Base-by-base conservation (phyloP, 2,888 invertebrate genomes). In the Pardosa pseudoannulata region DNA sequence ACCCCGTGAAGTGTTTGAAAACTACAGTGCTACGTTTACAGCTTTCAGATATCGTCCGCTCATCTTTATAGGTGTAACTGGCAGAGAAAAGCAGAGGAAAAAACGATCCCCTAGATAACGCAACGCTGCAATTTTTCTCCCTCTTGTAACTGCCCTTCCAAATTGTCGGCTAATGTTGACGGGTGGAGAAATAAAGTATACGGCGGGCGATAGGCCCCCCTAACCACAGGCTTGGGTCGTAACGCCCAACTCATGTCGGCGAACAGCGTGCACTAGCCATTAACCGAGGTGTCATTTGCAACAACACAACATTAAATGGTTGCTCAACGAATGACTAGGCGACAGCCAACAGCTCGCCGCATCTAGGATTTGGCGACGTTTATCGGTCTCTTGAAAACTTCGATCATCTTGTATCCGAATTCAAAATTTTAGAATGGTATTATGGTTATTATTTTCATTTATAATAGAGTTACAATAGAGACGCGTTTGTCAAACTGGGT, bases 251-350 rank as follows among this genome's bases (percentile, higher is more conserved):
- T 83, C 46, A 28, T 68, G 73, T 68, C 65, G 9, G 23, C 28
- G 39, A 23, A 50, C 64, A 46, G 27, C 78, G 78, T 73, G 73
- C 73, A 36, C 62, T 85, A 36, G 73, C 78, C 36, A 85, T 85
- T 73, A 79, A 72, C 65, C 50, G 56, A 68, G 68, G 72, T 78
- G 72, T 68, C 56, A 68, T 79, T 78, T 73, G 32, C 67, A 41
- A 85, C 78, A 78, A 85, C 76, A 31, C 23, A 64, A 19, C 78
- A 78, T 85, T 85, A 78, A 73, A 65, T 56, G 78, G 68, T 73
- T 73, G 67, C 67, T 27, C 2, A 27, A n/a, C 9, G 36, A 32
- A 32, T 31, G 6, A n/a, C 6, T 67, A 23, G 56, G 56, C 56
- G 56, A 46, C 9, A 23, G 6, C 5, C 19, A 1, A 23, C 16